Evolutionary conservation across 2,888 invertebrate genomes (phyloP).

Genomic region (Dasysyrphus albostriatus): DNA sequence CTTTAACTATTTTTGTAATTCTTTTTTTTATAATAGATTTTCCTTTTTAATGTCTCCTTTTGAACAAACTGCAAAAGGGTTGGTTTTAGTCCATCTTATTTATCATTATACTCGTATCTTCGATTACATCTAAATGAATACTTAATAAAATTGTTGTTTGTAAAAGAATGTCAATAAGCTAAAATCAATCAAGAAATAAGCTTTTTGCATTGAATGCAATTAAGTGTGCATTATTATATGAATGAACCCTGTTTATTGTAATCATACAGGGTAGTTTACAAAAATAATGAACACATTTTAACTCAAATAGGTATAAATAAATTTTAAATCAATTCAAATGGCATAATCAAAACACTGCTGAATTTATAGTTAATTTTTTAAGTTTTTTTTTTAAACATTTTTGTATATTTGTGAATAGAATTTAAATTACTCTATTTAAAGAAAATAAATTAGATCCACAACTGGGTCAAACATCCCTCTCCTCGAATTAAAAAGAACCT

Average conservation of each 20-base stretch:
- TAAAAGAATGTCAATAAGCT: conserved; percentile 1
- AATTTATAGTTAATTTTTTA: no score
- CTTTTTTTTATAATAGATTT: background rate
- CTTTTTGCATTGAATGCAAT: background rate
- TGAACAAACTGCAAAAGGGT: background rate
- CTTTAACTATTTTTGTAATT: background rate
- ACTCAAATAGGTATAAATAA: no score
- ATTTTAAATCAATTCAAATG: no score
- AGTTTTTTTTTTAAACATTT: no score
- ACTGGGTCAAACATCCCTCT: no score
- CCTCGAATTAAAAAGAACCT: no score
- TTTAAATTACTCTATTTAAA: no score
- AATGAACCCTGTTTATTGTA: background rate
- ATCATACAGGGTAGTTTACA: background rate
- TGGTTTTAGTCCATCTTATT: background rate
- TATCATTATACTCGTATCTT: conserved; percentile 15
- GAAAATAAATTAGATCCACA: no score
- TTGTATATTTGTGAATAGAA: no score
- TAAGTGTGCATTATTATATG: background rate
- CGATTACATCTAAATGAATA: background rate
- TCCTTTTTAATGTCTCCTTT: conserved; percentile 1
- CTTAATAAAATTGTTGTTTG: conserved; percentile 1
- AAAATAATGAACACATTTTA: background rate
- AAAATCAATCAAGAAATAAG: conserved; percentile 1
- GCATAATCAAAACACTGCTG: no score